These are phyloP conservation scores for Meloidogyne chitwoodi DNA, from an alignment of 1,140 invertebrate species.

Conservation along the genomic window DNA sequence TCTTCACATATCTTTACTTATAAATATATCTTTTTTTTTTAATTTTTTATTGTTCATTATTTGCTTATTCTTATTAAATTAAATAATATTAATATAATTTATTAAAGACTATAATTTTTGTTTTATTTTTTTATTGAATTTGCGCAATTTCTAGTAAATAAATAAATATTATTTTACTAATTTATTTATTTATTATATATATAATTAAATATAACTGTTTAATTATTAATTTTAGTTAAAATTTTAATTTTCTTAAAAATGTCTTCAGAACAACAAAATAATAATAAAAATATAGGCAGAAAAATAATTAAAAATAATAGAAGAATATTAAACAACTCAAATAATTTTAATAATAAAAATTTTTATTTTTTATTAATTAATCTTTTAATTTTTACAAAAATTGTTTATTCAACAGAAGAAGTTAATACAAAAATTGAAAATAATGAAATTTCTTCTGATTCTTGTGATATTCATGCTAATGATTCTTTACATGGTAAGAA, in stretches of 20 bases:
- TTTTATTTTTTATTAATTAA: neutral
- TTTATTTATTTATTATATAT: no score
- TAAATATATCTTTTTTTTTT: neutral
- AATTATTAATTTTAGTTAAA: neutral
- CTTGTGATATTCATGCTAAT: conserved; percentile 13
- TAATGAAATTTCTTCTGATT: neutral
- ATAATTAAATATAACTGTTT: neutral
- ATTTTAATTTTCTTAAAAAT: neutral
- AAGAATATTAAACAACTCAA: neutral
- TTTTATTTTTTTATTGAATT: no score
- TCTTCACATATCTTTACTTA: neutral
- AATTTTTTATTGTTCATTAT: neutral
- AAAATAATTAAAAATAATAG: neutral
- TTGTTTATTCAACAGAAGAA: neutral
- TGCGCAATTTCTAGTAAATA: no score
- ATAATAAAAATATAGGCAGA: neutral
- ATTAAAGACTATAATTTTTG: no score
- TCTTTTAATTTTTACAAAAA: neutral
- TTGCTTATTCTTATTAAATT: no score
- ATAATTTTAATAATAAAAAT: neutral
- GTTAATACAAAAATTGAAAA: neutral
- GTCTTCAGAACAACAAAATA: neutral
- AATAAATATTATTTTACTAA: no score
- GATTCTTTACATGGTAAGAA: conserved; percentile 6
- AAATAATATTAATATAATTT: no score